Percentiles rank a stretch among this genome's conserved stretches.
These are phyloP conservation scores for Silvanus unidentatus DNA, from an alignment of 2,888 invertebrate species.

Conservation along the genomic window DNA sequence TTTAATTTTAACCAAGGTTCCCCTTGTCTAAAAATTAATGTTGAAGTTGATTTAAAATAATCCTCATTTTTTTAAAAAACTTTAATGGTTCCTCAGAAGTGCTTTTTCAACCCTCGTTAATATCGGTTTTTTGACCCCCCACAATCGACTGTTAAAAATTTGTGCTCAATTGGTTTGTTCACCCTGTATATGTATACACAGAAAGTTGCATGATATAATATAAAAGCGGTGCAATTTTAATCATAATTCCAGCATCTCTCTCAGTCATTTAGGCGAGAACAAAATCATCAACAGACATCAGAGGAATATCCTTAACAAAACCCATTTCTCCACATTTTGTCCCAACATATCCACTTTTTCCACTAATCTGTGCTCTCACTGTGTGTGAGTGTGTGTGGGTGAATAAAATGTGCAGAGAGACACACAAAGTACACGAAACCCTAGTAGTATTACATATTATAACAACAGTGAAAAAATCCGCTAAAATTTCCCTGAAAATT, in stretches of 20 bases:
- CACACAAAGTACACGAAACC: constrained; percentile 39
- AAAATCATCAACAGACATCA: constrained; percentile 39
- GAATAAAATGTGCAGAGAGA: constrained; percentile 6
- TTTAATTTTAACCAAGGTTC: no score
- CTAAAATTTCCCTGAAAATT: constrained; percentile 48
- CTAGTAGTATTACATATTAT: constrained; percentile 13
- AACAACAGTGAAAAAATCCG: constrained; percentile 43
- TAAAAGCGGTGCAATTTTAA: constrained; percentile 37
- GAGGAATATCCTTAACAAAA: constrained; percentile 38
- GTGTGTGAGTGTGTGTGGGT: background rate
- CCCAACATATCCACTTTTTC: constrained; percentile 2
- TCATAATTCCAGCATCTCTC: constrained; percentile 37
- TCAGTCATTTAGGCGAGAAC: constrained; percentile 42
- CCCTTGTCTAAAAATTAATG: no score
- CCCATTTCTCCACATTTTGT: constrained; percentile 33
- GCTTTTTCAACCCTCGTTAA: no score
- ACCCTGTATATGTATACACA: no score
- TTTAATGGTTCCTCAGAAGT: no score
- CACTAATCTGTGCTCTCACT: constrained; percentile 32
- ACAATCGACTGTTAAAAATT: no score
- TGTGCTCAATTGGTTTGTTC: no score
- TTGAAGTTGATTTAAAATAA: no score
- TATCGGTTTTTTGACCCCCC: no score
- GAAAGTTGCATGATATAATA: no score
- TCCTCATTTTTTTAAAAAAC: no score